Evolutionary conservation across 2,113 vertebrate genomes (phyloP), one percentile per base, ranked within the genome.

Genomic region (Carlito syrichta): DNA sequence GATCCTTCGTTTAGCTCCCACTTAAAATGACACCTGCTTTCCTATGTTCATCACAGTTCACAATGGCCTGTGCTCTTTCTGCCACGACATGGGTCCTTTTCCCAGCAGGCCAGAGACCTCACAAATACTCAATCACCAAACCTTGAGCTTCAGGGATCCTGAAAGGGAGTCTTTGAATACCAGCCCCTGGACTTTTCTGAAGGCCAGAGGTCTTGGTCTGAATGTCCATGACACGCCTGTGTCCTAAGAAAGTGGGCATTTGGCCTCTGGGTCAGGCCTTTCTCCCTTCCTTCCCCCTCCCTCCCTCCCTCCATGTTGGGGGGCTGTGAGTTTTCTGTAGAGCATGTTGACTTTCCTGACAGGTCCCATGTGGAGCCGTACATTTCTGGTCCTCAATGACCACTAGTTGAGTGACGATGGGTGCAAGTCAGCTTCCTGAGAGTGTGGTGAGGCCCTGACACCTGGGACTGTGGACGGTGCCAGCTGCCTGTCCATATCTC

Each of bases 241-340:
- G 35, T 79, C 77, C 81, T 68, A 38, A 94, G 73, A 60, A 66
- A 92, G 32, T 85, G 78, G 38, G 45, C 45, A 12, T 48, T 40
- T 62, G 45, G 81, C 30, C 56, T 40, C 23, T 17, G 54, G 43
- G 35, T 94, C 52, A 52, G 27, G 52, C 66, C n/a, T 66, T 45
- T 40, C 27, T 13, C 30, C 27, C 25, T 23, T 45, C 66, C n/a
- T 66, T 45, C 45, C 27, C 19, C 30, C 27, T 32, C 32, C 52
- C n/a, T 68, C 32, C 54, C 23, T 87, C 8, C 27, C 17, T 27
- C 16, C n/a, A 5, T 19, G 3, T 2, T 22, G 58, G 52, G n/a
- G 73, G 54, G 45, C 52, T 68, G 25, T 56, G 40, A 58, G 27
- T 54, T 2, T 54, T 92, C 68, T 74, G 6, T 8, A 19, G 66